Evolutionary conservation across 23 tunicate genomes (phyloP), one percentile per base, ranked within the genome.

Genomic region (Botrylloides violaceus): DNA sequence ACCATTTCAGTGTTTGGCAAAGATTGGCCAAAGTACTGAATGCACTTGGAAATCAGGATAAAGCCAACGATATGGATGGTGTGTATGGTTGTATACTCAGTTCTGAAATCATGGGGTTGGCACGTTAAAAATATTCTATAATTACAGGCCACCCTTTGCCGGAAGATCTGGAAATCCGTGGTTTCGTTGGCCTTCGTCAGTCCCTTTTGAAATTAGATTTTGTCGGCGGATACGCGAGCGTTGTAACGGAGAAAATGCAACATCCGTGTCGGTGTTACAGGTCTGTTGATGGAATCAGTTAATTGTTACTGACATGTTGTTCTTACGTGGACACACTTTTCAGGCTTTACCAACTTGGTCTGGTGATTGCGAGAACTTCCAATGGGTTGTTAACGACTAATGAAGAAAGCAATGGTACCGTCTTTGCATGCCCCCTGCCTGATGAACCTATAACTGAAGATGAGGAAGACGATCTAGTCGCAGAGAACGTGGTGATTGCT

Each of bases 41-140:
- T 68, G 92, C 97, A 3, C 97, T 90, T 66, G 97, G 97, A 27
- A 83, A 82, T 53, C 97, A 90, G 49, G 97, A 90, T 72, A 90
- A 79, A 43, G 85, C 86, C 4, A 83, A 90, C 57, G 71, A 90
- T 32, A 78, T 79, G 76, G 85, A 83, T 66, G 62, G 97, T 90
- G 36, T 27, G 70, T 63, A 29, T 20, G n/a, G n/a, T n/a, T n/a
- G n/a, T n/a, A n/a, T 49, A 0, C 20, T 19, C 58, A 49, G 18
- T 66, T 15, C 20, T 66, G 32, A 32, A 18, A 18, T 36, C 34
- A 25, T 29, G 22, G 68, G 32, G n/a, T n/a, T n/a, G n/a, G n/a
- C n/a, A n/a, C n/a, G n/a, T n/a, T n/a, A n/a, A n/a, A 43, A 22
- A 62, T 6, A 64, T 66, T 65, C 34, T 24, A 32, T 21, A 21